A percentile compares a stretch with the other conserved stretches of the same genome.
These are phyloP conservation scores for Chlorodrepanis virens DNA, from an alignment of 2,113 vertebrate species.

Conservation along the genomic window DNA sequence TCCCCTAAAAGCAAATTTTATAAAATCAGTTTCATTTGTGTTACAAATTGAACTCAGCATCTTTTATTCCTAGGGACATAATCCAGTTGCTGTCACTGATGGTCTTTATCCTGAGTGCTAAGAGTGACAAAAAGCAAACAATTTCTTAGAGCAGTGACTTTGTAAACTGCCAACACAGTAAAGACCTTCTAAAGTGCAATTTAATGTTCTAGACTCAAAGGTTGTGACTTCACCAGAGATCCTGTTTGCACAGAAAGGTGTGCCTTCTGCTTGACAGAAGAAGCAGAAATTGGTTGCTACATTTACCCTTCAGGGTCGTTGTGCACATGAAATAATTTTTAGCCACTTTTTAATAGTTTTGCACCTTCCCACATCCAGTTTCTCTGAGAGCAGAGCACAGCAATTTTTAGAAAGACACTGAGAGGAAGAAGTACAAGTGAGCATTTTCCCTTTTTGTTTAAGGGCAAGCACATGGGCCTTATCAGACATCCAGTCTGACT, in stretches of 20 bases:
- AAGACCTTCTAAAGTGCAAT: background rate
- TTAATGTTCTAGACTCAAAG: background rate
- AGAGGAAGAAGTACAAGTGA: background rate
- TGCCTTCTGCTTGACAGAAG: background rate
- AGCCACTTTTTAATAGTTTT: background rate
- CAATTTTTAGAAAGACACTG: background rate
- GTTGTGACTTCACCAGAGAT: background rate
- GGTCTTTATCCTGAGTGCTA: background rate
- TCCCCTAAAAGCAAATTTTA: slow-evolving; percentile 78
- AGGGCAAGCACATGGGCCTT: background rate
- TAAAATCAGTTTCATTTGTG: background rate
- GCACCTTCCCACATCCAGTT: background rate
- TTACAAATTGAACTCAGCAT: background rate
- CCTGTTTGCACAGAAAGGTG: background rate
- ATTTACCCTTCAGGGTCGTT: background rate
- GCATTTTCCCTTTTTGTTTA: background rate
- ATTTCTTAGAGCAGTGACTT: background rate
- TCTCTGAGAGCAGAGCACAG: background rate
- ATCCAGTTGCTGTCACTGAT: background rate
- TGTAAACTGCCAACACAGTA: background rate
- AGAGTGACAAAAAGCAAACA: background rate
- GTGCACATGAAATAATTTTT: background rate
- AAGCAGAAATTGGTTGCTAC: background rate
- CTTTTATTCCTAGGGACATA: background rate
- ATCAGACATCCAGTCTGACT: background rate